A percentile compares a stretch with the other conserved stretches of the same genome.
These are phyloP conservation scores for Meleagris gallopavo DNA, from an alignment of 2,113 vertebrate species.

Conservation along the genomic window DNA sequence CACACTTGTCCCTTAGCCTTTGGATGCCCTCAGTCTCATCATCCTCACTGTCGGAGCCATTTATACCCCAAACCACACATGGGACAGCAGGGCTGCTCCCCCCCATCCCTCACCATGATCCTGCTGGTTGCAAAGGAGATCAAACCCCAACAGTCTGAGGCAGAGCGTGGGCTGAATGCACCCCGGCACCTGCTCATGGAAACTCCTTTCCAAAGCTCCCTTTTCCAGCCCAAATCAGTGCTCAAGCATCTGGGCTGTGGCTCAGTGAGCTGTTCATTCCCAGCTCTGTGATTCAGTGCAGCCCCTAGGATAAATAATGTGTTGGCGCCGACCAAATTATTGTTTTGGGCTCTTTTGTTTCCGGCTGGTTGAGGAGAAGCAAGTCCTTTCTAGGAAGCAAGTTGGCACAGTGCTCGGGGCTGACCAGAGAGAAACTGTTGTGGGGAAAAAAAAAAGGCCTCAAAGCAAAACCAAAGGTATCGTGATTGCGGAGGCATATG, in stretches of 20 bases:
- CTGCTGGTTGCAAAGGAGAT: fast-evolving
- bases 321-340: not conserved
- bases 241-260: not conserved
- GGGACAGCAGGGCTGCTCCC: not conserved
- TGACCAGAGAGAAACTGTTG: too few relatives aligned
- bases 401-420: not conserved
- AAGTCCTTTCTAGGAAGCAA: not conserved
- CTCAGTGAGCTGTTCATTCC: not conserved
- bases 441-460: not conserved
- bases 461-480: not conserved
- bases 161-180: not conserved
- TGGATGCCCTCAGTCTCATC: not conserved
- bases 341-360: not conserved
- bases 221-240: not conserved
- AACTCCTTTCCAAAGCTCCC: not conserved
- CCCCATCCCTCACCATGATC: fast-evolving
- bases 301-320: slow-evolving; percentile 42
- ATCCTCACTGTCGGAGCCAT: fast-evolving
- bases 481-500: fast-evolving
- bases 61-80: too few relatives aligned
- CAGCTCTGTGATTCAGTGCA: not conserved
- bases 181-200: fast-evolving
- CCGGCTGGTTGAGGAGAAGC: not conserved
- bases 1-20: not conserved
- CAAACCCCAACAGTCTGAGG: not conserved